Evolutionary conservation across 2,797 vertebrate species (phyloP).

Genomic region (Gymnopithys bicolor): DNA sequence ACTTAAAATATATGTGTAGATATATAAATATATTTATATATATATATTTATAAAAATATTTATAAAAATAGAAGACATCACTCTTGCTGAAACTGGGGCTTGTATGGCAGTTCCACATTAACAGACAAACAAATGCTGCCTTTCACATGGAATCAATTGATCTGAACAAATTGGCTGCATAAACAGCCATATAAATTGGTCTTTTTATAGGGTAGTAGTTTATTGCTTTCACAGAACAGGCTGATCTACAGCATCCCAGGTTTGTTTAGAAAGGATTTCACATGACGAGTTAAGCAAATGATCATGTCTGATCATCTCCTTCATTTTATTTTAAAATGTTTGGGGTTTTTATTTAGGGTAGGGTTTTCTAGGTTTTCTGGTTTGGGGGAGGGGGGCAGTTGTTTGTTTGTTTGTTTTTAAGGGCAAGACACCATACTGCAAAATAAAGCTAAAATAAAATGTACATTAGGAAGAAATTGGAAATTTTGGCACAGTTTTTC

Average conservation of each 20-base stretch:
- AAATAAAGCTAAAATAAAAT: background rate
- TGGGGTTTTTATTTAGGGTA: background rate
- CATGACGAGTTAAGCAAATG: background rate
- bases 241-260: background rate
- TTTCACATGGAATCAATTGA: background rate
- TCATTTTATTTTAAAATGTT: background rate
- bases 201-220: background rate
- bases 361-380: background rate
- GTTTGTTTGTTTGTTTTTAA: background rate
- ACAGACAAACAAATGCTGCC: background rate
- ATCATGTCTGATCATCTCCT: background rate
- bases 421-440: background rate
- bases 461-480: background rate
- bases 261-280: conserved; percentile 31
- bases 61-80: background rate
- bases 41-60: background rate
- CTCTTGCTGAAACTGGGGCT: background rate
- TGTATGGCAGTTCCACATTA: background rate
- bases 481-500: background rate
- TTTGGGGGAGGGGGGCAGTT: background rate
- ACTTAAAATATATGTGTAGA: background rate
- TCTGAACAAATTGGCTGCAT: conserved; percentile 1
- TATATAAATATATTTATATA: background rate
- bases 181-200: background rate
- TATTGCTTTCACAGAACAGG: conserved; percentile 12